Evolutionary conservation across 2,113 vertebrate genomes (phyloP).

Genomic region (Boleophthalmus pectinirostris): DNA sequence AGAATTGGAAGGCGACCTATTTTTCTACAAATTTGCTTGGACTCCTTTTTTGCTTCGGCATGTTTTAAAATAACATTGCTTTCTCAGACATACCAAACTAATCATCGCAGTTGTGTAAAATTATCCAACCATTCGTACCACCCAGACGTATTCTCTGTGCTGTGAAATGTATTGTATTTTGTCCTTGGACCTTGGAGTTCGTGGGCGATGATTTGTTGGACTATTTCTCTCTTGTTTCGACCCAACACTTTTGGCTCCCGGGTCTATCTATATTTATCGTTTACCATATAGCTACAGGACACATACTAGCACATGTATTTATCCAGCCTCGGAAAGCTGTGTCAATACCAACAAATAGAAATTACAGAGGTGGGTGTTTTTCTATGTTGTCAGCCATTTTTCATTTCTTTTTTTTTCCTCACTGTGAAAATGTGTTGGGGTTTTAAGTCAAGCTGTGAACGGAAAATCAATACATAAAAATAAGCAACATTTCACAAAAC

Average conservation of each 20-base stretch:
- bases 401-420: slow-evolving; percentile 28
- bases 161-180: background rate
- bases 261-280: background rate
- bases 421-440: background rate
- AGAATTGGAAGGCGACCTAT: too few species aligned
- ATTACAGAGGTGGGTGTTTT: slow-evolving; percentile 15
- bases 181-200: slow-evolving; percentile 13
- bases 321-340: background rate
- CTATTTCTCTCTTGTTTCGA: background rate
- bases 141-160: background rate
- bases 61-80: too few species aligned
- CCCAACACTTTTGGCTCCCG: background rate
- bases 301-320: background rate
- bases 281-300: background rate
- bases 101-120: too few species aligned
- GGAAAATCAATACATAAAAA: too few species aligned
- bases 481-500: too few species aligned
- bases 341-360: slow-evolving; percentile 15
- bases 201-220: slow-evolving; percentile 13
- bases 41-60: too few species aligned
- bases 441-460: background rate
- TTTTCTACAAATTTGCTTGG: too few species aligned
- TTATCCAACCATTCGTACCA: too few species aligned
- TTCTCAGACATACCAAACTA: too few species aligned
- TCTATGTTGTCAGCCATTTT: slow-evolving; percentile 19